Base-by-base conservation (phyloP, 2,888 invertebrate genomes). In the Augiades crinisus region DNA sequence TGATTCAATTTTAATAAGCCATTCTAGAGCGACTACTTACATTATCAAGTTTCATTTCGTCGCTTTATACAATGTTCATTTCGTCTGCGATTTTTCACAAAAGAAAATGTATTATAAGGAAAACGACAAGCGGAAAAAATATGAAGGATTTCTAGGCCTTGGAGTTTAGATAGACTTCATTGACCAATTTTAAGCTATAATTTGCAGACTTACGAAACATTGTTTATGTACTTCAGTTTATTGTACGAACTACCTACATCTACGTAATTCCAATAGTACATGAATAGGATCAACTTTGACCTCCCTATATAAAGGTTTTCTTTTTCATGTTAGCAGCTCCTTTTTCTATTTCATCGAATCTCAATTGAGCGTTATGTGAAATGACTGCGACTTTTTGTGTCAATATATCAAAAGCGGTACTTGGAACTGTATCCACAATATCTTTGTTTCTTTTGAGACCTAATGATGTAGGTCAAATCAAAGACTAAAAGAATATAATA, bases 291-390 rank as follows among this genome's bases (percentile, higher is more conserved):
- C 44, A 12, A 37, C 36, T 43, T 36, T 36, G 50, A 50, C 50
- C 51, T 45, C 12, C 38, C 31, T 17, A 51, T 33, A 51, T 37
- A 51, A 51, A 45, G n/a, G 45, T 37, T 38, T 45, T 45, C 33
- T 38, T 30, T 50, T 37, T 30, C 30, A 37, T 37, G 37, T 50
- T 50, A 37, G 21, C 50, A 51, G 34, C 43, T 44, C 50, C 50
- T 51, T 44, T 51, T 51, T 51, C 50, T 51, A 44, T 51, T 51
- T 44, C 37, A 51, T 43, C 36, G 44, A 30, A 21, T 37, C 44
- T 44, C 50, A 51, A 51, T 51, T 51, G 50, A 51, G 44, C 50
- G 50, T 51, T 51, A 51, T 43, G 43, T 44, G 44, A 43, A 51
- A 44, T 51, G 43, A 44, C 44, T 44, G 21, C 30, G 43, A 30